These are phyloP conservation scores for Micromys minutus DNA, from an alignment of 2,113 vertebrate genomes.

Conservation along the genomic window DNA sequence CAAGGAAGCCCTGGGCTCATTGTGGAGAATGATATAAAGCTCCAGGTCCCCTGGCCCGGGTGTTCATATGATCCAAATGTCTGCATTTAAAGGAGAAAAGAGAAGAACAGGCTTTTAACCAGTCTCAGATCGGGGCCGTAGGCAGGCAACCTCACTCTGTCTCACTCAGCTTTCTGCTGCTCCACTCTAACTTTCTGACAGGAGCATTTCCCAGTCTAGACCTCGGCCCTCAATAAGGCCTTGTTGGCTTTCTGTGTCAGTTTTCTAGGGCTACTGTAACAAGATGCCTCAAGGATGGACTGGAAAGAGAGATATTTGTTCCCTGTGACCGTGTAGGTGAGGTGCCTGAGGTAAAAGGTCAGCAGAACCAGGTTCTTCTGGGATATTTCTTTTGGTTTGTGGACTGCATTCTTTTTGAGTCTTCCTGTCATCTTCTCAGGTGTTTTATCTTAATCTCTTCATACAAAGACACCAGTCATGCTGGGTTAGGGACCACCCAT, in stretches of 20 bases:
- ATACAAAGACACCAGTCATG: background rate
- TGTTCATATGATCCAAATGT: background rate
- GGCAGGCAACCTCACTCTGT: background rate
- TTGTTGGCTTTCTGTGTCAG: rapidly evolving
- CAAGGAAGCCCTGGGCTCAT: background rate
- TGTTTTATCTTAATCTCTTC: background rate
- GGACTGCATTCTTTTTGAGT: background rate
- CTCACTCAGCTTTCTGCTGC: background rate
- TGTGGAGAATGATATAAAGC: rapidly evolving
- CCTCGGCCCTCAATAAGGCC: background rate
- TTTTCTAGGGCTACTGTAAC: background rate
- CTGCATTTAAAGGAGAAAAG: background rate
- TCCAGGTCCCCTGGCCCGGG: background rate
- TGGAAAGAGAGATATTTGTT: background rate
- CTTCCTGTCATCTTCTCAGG: background rate
- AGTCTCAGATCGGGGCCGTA: background rate
- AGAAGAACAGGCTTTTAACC: background rate
- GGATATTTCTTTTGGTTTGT: background rate
- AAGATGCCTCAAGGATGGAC: background rate
- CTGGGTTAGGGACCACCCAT: background rate
- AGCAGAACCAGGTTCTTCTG: background rate
- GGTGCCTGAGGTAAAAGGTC: background rate
- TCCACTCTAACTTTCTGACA: background rate
- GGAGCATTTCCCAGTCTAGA: background rate
- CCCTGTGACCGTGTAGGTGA: background rate